phyloP scores from a whole-genome alignment of 1,140 invertebrate genomes.

The Subanguina moxae region DNA sequence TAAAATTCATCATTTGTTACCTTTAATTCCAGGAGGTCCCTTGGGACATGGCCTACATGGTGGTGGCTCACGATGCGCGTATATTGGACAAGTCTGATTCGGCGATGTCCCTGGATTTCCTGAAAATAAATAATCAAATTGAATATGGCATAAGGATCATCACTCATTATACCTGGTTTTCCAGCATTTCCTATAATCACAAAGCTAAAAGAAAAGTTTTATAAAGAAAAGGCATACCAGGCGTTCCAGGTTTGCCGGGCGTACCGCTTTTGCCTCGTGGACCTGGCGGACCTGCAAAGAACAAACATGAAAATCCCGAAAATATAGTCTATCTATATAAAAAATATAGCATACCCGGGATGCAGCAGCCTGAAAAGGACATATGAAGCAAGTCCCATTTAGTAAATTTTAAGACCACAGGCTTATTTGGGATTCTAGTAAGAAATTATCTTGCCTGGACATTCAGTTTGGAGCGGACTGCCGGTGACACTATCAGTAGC shows the following conservation, averaged over 20 bases:
- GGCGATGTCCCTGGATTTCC: conserved; percentile 47
- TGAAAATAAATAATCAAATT: conserved; percentile 35
- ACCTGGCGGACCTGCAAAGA: conserved; percentile 52
- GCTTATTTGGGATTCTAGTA: too few relatives aligned
- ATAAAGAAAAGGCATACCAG: conserved; percentile 14
- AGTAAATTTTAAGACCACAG: background rate
- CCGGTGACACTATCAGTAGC: conserved; percentile 40
- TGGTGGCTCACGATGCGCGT: conserved; percentile 49
- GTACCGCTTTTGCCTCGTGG: conserved; percentile 41
- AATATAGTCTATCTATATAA: background rate
- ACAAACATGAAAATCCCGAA: background rate
- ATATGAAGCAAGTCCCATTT: too few relatives aligned
- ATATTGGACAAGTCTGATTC: conserved; percentile 56
- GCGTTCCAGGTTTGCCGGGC: conserved; percentile 38
- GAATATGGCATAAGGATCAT: too few relatives aligned
- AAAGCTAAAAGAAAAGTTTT: conserved; percentile 9
- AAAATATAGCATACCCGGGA: conserved; percentile 28
- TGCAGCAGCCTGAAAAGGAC: conserved; percentile 44
- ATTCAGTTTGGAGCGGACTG: conserved; percentile 52
- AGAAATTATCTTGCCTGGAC: conserved; percentile 39
- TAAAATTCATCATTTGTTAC: too few relatives aligned
- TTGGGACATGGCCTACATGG: conserved; percentile 57
- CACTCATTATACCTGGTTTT: conserved; percentile 45
- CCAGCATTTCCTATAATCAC: conserved; percentile 43
- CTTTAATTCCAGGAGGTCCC: conserved; percentile 58